Evolutionary conservation across 2,888 invertebrate genomes (phyloP).

Genomic region (Masnerella sp.): DNA sequence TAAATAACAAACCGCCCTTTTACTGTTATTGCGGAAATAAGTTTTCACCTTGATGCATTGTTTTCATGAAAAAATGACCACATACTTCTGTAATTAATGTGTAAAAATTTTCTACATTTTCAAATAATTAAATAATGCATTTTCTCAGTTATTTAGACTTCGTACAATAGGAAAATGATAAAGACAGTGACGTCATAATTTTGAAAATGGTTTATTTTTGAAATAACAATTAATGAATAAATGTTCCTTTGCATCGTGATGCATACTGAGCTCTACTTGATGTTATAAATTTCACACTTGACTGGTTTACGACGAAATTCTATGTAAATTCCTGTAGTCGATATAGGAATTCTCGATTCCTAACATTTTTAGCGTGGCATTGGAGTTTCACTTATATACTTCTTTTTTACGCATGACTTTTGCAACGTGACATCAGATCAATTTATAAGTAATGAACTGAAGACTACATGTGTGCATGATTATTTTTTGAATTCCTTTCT

Average conservation of each 20-base stretch:
- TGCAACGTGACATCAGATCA: not conserved
- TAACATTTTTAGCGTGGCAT: conserved; percentile 39
- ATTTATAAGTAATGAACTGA: conserved; percentile 13
- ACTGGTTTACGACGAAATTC: conserved; percentile 50
- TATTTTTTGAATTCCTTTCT: not conserved
- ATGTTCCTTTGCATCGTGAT: conserved; percentile 11
- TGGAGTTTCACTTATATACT: conserved; percentile 45
- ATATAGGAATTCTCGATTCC: conserved; percentile 51
- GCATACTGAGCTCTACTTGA: conserved; percentile 16
- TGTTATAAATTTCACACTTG: conserved; percentile 45
- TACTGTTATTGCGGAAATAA: conserved; percentile 16
- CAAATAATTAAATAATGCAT: too few species aligned
- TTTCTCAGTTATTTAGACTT: too few species aligned
- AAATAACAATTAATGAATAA: not conserved
- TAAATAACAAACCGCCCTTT: conserved; percentile 40
- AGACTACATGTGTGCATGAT: not conserved
- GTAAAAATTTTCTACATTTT: too few species aligned
- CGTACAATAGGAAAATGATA: not conserved
- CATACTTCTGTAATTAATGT: too few species aligned
- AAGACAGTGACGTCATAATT: not conserved
- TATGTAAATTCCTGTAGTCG: conserved; percentile 48
- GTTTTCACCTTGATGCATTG: too few species aligned
- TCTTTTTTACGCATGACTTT: conserved; percentile 6
- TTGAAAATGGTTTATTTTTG: too few species aligned
- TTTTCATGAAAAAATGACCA: too few species aligned